Conservation (phyloP, 2,888 invertebrate species). For the Dichetophora obliterata region DNA sequence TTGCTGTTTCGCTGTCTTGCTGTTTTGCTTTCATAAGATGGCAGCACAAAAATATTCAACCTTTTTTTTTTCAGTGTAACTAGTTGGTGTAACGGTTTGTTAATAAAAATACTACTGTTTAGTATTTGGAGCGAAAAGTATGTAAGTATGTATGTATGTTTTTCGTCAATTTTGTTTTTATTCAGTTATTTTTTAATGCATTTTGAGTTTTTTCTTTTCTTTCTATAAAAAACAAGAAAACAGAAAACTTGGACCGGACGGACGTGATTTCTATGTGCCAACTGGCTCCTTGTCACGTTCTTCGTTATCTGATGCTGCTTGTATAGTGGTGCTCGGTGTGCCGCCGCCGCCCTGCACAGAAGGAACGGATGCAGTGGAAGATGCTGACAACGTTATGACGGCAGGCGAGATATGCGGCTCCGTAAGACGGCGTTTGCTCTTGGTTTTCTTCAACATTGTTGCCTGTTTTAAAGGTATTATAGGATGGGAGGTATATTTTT, state of each 20-base stretch:
- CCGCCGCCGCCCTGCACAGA: conserved; percentile 51
- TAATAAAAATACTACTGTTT: neutral
- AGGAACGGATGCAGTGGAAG: conserved; percentile 55
- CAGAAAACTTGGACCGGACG: conserved; percentile 70
- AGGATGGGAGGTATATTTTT: neutral
- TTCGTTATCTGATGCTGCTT: conserved; percentile 64
- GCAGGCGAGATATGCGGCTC: conserved; percentile 80
- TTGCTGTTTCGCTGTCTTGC: no score
- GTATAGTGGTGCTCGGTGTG: conserved; percentile 52
- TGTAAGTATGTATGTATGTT: no score
- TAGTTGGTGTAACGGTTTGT: no score
- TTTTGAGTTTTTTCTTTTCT: conserved; percentile 40
- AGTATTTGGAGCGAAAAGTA: neutral
- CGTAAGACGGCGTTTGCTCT: conserved; percentile 95
- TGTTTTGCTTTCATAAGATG: no score
- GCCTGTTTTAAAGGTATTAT: conserved; percentile 77
- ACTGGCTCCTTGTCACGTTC: conserved; percentile 64
- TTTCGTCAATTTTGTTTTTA: conserved; percentile 33
- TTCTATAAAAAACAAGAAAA: conserved; percentile 69
- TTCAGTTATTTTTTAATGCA: conserved; percentile 31
- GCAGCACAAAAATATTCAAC: neutral
- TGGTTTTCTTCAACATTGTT: conserved; percentile 99
- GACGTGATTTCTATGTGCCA: conserved; percentile 67
- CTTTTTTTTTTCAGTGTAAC: neutral
- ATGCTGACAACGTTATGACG: conserved; percentile 60